Evolutionary conservation across 2,888 invertebrate species (phyloP), one percentile per base, ranked within the genome.

Genomic region (Brenthis hecate): DNA sequence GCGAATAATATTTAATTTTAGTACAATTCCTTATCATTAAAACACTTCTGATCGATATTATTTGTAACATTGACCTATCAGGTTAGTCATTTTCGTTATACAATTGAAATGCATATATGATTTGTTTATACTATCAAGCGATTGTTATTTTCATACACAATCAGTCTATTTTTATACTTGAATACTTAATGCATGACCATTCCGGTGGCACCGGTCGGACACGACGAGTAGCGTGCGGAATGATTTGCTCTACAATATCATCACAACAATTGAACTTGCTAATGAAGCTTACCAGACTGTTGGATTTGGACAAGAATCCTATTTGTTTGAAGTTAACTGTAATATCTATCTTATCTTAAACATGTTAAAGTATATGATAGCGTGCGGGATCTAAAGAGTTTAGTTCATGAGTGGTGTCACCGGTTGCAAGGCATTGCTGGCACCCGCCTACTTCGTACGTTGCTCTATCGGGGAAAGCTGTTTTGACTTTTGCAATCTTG

Each of bases 401-500:
- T 43, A 55, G 55, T 32, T 48, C 66, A 60, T 60, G 47, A 66
- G 66, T 16, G 53, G 43, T 66, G 66, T 67, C 66, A 51, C 68
- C 68, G 65, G 71, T 72, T 72, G 68, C 65, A 19, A 58, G 68
- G 54, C 65, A 57, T 61, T 56, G 63, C 69, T 54, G 47, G 48
- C 58, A 64, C 75, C 82, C 86, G 82, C 87, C 87, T 80, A 85
- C 86, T 70, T 71, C 75, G 86, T 82, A 76, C 84, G 74, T 85
- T 85, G 82, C 80, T 78, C 83, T 75, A 76, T 69, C 71, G 73
- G 74, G 75, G 77, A 77, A 77, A 77, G 77, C 76, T 74, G 73
- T 73, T 73, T 73, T 70, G 74, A 74, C 73, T 73, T 73, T 75
- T 69, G 74, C 72, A 68, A 71, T 71, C 70, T 73, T 68, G 74